Evolutionary conservation across 2,797 vertebrate species (phyloP).

Genomic region (Myiotriccus ornatus): DNA sequence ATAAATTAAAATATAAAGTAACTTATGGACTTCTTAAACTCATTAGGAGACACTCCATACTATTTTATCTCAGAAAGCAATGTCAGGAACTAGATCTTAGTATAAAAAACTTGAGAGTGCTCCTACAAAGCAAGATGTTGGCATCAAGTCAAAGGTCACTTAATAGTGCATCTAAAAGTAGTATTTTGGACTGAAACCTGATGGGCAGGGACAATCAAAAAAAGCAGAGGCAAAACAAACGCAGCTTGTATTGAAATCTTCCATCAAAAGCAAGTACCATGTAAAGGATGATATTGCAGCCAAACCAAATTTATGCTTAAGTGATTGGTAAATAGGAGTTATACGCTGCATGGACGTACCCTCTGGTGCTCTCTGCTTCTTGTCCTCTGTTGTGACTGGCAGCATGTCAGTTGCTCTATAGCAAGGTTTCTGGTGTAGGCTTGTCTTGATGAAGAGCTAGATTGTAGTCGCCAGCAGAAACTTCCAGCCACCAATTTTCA

Average conservation of each 20-base stretch:
- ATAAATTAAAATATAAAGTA: neutral
- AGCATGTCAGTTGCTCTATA: neutral
- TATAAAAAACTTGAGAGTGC: neutral
- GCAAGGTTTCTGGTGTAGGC: neutral
- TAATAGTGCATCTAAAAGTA: neutral
- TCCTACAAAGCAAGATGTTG: neutral
- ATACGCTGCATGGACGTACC: neutral
- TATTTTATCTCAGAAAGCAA: neutral
- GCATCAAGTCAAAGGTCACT: neutral
- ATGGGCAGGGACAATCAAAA: neutral
- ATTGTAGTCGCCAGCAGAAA: neutral
- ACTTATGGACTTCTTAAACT: neutral
- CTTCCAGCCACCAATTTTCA: neutral
- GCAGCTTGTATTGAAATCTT: neutral
- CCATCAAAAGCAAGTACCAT: neutral
- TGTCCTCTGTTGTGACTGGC: neutral
- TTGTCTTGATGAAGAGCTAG: neutral
- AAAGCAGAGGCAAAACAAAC: neutral
- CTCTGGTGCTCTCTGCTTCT: neutral
- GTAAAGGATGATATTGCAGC: neutral
- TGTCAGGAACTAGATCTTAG: neutral
- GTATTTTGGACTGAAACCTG: neutral
- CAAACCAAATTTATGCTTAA: neutral
- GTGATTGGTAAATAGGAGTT: neutral
- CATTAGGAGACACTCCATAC: neutral